Evolutionary conservation across 2,113 vertebrate species (phyloP), one percentile per base, ranked within the genome.

Genomic region (Oncorhynchus keta): DNA sequence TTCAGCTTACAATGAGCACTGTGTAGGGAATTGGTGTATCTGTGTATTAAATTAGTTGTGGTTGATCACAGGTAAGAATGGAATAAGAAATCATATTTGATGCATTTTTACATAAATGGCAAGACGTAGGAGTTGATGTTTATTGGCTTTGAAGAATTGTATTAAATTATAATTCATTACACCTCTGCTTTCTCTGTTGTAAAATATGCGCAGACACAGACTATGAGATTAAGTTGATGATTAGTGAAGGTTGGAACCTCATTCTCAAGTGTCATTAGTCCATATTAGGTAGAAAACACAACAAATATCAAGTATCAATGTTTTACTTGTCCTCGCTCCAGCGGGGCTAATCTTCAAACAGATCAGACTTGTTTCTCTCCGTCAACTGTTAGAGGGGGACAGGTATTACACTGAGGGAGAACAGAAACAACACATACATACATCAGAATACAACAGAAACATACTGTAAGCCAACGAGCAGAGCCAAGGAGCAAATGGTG

Each of bases 401-500:
- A 16, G 70, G 74, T 65, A 75, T 83, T 78, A 76, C 73, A 85
- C 68, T 77, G 84, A 86, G 81, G 70, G 78, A 74, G 45, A 88
- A 81, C 79, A 88, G 77, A 82, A 80, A 81, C 55, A 48, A 84
- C 64, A 73, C 45, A 83, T 62, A 73, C 45, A 83, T 74, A 78
- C 48, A 76, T 76, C 26, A 70, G 72, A 76, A 79, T 75, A 82
- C 65, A 80, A 79, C 48, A 76, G 57, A 83, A 78, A 82, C 79
- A 83, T 72, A 32, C 65, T 68, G 79, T 55, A 55, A 16, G 51
- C 16, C 51, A 61, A 76, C 73, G 78, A 61, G 30, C 79, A 72
- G 81, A 83, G 89, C 86, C 84, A 89, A 86, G 80, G 86, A 90
- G 87, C 81, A 90, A 90, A 92, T 91, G 87, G 81, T 86, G 85